Conservation (phyloP, 1,140 invertebrate species). For the Lysiphlebus fabarum region DNA sequence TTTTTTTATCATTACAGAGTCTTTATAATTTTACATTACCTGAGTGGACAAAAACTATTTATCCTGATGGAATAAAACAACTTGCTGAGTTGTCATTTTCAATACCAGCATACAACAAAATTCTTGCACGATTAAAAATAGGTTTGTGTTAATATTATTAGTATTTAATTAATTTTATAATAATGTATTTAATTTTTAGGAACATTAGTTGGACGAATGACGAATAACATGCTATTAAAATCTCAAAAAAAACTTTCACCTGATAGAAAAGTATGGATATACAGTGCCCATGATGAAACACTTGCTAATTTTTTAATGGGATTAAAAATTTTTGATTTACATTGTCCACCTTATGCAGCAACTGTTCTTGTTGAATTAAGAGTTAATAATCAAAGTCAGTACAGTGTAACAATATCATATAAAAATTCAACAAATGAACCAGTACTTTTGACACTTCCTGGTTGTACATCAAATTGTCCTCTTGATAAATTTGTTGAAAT, state of each 20-base stretch:
- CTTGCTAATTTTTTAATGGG: constrained; percentile 72
- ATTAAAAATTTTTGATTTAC: constrained; percentile 69
- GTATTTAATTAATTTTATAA: background rate
- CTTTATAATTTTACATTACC: constrained; percentile 71
- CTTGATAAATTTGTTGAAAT: constrained; percentile 57
- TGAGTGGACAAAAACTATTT: constrained; percentile 65
- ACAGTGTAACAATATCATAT: constrained; percentile 59
- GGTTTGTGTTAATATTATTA: constrained; percentile 33
- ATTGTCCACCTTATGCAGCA: constrained; percentile 71
- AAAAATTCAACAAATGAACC: constrained; percentile 61
- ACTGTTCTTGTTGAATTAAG: constrained; percentile 71
- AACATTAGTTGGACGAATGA: constrained; percentile 65
- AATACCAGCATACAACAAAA: constrained; percentile 50
- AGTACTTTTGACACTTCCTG: constrained; percentile 57
- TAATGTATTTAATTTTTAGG: constrained; percentile 45
- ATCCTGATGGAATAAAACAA: constrained; percentile 56
- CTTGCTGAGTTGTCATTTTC: constrained; percentile 59
- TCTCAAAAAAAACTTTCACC: constrained; percentile 46
- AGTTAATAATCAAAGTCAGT: constrained; percentile 40
- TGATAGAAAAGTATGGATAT: constrained; percentile 67
- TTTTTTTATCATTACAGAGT: constrained; percentile 40
- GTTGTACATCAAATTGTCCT: constrained; percentile 61
- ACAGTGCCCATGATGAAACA: constrained; percentile 81
- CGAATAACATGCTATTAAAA: constrained; percentile 59
- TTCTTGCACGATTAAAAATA: constrained; percentile 55